Conservation (phyloP, 53 echinoderm and acorn worm species). For the Actinopyga echinites region DNA sequence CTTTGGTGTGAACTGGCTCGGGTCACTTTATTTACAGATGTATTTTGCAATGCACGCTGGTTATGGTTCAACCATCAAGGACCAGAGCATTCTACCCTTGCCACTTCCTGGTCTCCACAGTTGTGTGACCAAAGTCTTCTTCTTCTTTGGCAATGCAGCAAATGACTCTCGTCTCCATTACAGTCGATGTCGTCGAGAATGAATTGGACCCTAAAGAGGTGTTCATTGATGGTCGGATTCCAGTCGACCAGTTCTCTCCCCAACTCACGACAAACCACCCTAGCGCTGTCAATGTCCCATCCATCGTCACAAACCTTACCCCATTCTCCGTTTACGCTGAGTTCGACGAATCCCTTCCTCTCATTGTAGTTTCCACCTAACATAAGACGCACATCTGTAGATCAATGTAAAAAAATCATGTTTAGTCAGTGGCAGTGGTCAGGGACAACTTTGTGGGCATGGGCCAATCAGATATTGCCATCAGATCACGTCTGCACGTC, state of each 20-base stretch:
- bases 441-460: too few relatives aligned
- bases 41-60: too few relatives aligned
- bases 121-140: not conserved
- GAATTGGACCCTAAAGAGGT: not conserved
- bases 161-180: not conserved
- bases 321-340: slow-evolving; percentile 11
- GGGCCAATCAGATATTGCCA: too few relatives aligned
- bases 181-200: slow-evolving; percentile 7
- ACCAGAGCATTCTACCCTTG: not conserved
- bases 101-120: slow-evolving; percentile 1
- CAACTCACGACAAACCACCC: not conserved
- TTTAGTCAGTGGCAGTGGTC: not conserved
- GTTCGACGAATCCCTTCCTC: not conserved
- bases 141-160: not conserved
- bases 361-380: not conserved
- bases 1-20: too few relatives aligned
- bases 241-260: slow-evolving; percentile 2
- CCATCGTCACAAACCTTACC: slow-evolving; percentile 20
- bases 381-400: slow-evolving; percentile 15
- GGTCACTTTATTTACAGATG: too few relatives aligned
- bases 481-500: too few relatives aligned
- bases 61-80: too few relatives aligned
- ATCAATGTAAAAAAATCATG: not conserved
- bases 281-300: slow-evolving; percentile 19
- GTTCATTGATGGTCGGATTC: not conserved